Percentiles rank a stretch among this genome's conserved stretches.
Evolutionary conservation across 1,140 invertebrate species (phyloP).

Genomic region (Asobara japonica): DNA sequence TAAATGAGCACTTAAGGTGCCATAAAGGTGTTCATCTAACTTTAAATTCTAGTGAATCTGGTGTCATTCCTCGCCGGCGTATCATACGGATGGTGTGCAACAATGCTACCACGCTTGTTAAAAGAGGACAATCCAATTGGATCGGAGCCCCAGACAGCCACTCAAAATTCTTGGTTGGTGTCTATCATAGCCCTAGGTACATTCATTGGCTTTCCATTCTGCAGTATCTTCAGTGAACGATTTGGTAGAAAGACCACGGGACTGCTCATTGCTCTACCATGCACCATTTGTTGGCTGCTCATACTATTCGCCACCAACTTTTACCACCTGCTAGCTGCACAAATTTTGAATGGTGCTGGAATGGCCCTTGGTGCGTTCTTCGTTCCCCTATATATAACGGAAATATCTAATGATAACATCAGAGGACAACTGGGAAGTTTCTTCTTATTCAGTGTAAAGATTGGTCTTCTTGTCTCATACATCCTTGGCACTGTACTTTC

Average conservation of each 20-base stretch:
- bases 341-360: slow-evolving; percentile 63
- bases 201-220: slow-evolving; percentile 47
- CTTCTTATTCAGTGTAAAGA: slow-evolving; percentile 65
- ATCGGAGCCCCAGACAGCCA: slow-evolving; percentile 56
- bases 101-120: slow-evolving; percentile 62
- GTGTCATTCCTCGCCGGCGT: slow-evolving; percentile 63
- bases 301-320: slow-evolving; percentile 54
- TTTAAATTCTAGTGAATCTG: slow-evolving; percentile 63
- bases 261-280: slow-evolving; percentile 47
- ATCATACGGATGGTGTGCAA: slow-evolving; percentile 68
- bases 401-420: slow-evolving; percentile 68
- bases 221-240: slow-evolving; percentile 51
- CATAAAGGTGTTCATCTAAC: neutral
- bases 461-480: slow-evolving; percentile 70
- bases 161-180: slow-evolving; percentile 64
- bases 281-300: slow-evolving; percentile 55
- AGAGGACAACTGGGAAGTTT: slow-evolving; percentile 70
- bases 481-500: slow-evolving; percentile 66
- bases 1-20: neutral
- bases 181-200: slow-evolving; percentile 56
- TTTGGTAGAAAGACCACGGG: slow-evolving; percentile 59
- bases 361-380: slow-evolving; percentile 65
- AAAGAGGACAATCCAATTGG: slow-evolving; percentile 57
- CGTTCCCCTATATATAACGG: slow-evolving; percentile 70
- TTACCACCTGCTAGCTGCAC: slow-evolving; percentile 49